Evolutionary conservation across 2,888 invertebrate species (phyloP), one percentile per base, ranked within the genome.

Genomic region (Acleris laterana): DNA sequence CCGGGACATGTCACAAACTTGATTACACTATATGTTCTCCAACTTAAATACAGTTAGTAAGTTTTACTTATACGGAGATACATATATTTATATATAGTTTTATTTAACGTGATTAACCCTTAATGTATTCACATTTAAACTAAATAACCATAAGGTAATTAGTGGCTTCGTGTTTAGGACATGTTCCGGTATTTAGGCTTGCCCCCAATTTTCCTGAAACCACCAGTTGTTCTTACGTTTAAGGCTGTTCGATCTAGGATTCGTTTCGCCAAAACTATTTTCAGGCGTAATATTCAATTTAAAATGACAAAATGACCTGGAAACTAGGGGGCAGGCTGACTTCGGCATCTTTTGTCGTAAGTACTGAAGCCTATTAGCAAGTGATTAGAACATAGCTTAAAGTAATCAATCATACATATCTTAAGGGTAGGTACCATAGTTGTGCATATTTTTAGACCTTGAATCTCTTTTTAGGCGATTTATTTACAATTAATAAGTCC

Each of bases 361-460:
- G 65, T 65, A 65, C 65, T 61, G 32, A 28, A 51, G 65, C 65
- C 65, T 32, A 49, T 25, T 25, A 57, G n/a, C 22, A 22, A 57
- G 44, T 57, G 46, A 17, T 57, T 46, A 55, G 22, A 44, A 22
- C 38, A 42, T 56, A 20, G 22, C 22, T 44, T 46, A 57, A 16
- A 25, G 57, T 20, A 38, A 55, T 16, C 20, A 20, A 59, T 32
- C 32, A n/a, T 59, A 57, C 7, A 32, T 32, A 25, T 46, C 46
- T 46, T 46, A 46, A n/a, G n/a, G 17, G 46, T 46, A 6, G 7
- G n/a, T 46, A 46, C 38, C 13, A 38, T 13, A 13, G 11, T 13
- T 13, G 13, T 4, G 4, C 13, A 38, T 13, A 4, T 3, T 38
- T 38, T 38, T 13, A 38, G 38, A 38, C 7, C 38, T 11, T 13